These are phyloP conservation scores for Drosophila sp. DNA, from an alignment of 1,140 invertebrate species.

Conservation along the genomic window DNA sequence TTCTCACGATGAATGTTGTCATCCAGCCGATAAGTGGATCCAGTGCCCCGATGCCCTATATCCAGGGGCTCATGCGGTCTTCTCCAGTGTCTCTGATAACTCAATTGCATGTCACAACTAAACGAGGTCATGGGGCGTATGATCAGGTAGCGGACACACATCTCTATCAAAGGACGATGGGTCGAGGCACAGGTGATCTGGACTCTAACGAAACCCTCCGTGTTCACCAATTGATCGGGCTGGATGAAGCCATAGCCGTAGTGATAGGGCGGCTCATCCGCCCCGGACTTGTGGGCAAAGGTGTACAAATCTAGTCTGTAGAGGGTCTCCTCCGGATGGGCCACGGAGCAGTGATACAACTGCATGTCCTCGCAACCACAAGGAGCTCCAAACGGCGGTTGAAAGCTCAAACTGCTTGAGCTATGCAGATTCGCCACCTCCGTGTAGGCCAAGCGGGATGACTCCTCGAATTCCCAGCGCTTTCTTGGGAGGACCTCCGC, in stretches of 20 bases:
- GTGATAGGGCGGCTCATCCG: conserved; percentile 60
- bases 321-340: conserved; percentile 26
- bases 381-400: conserved; percentile 42
- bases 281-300: conserved; percentile 34
- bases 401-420: conserved; percentile 24
- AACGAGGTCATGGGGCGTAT: conserved; percentile 34
- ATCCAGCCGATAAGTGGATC: conserved; percentile 31
- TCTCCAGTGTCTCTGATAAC: conserved; percentile 48
- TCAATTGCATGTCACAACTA: conserved; percentile 26
- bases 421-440: conserved; percentile 58
- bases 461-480: conserved; percentile 78
- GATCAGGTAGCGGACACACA: conserved; percentile 46
- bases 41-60: conserved; percentile 61
- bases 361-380: conserved; percentile 55
- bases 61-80: conserved; percentile 23
- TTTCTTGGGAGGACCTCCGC: neutral
- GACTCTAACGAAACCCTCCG: conserved; percentile 45
- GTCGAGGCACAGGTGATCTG: conserved; percentile 64
- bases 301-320: conserved; percentile 62
- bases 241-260: conserved; percentile 59
- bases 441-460: conserved; percentile 43
- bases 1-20: conserved; percentile 58
- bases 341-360: conserved; percentile 55
- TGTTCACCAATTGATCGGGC: conserved; percentile 34
- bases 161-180: conserved; percentile 60